These are phyloP conservation scores for Melanotaenia trifasciata DNA, from an alignment of 2,797 vertebrate species.

Conservation along the genomic window DNA sequence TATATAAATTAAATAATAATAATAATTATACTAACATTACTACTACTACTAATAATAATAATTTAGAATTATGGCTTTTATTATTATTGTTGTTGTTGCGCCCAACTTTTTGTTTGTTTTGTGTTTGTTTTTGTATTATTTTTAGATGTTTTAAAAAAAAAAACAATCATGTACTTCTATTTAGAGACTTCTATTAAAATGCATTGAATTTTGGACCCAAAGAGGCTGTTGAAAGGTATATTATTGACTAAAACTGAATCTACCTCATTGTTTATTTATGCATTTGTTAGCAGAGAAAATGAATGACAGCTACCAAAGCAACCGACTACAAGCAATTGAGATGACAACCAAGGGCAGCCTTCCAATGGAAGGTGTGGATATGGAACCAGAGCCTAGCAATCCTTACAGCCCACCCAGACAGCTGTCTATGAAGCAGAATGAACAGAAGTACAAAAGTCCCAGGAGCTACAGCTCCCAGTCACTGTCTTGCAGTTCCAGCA, in stretches of 20 bases:
- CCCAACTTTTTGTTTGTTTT: too few relatives aligned
- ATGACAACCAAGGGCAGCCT: conserved; percentile 90
- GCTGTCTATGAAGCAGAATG: conserved; percentile 84
- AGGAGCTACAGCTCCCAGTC: conserved; percentile 86
- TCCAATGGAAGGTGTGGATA: conserved; percentile 89
- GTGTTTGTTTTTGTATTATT: background rate
- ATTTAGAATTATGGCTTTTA: too few relatives aligned
- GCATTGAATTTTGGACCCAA: background rate
- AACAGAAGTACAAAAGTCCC: conserved; percentile 87
- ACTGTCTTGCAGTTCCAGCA: conserved; percentile 85
- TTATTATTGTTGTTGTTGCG: too few relatives aligned
- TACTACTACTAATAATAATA: too few relatives aligned
- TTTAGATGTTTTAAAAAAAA: background rate
- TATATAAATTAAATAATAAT: too few relatives aligned
- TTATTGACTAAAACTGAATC: background rate
- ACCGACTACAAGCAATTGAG: conserved; percentile 89
- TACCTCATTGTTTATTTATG: conserved; percentile 31
- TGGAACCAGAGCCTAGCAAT: conserved; percentile 88
- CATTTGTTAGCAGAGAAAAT: conserved; percentile 90
- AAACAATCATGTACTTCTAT: background rate
- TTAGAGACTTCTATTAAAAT: too few relatives aligned
- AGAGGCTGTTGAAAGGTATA: too few relatives aligned
- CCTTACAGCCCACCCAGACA: conserved; percentile 90
- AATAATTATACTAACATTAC: too few relatives aligned
- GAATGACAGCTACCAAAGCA: conserved; percentile 92